Base-by-base conservation (phyloP, 2,888 invertebrate species). In the Teleogryllus oceanicus region DNA sequence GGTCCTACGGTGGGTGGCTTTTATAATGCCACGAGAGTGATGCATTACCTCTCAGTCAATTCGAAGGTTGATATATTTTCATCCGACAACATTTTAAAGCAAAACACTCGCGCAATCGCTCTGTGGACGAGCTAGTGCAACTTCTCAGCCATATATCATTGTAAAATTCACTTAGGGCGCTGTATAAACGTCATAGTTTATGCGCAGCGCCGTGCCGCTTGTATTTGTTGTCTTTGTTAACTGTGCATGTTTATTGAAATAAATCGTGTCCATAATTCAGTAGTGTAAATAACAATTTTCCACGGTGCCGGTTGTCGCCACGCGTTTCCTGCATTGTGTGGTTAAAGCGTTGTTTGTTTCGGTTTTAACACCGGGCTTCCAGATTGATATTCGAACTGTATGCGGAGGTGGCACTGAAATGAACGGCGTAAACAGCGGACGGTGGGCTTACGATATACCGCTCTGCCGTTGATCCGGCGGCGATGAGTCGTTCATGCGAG, bases 1-100 rank as follows among this genome's bases (percentile, higher is more conserved):
- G 62, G 16, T 62, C 62, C 16, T 12, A 62, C 16, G 62, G 16
- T n/a, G 62, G 62, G 62, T 62, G 13, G 62, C 62, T 62, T 62
- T 62, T 62, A 62, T 62, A 62, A n/a, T 62, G 62, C 62, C 62
- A 18, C 62, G 13, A 13, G 16, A 13, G 62, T 62, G 62, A 62
- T 62, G 62, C n/a, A 62, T 62, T 13, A 62, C 62, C 62, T 62
- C 62, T 62, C 62, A 62, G 62, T 62, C 62, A 62, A 62, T 62
- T 62, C 62, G 16, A 62, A 62, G 62, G 62, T 62, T 62, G 62
- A 62, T 62, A 1, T 62, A 62, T 62, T 62, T 62, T n/a, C 62
- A 62, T 62, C 62, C 62, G 62, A 62, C 62, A 62, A 62, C 62
- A n/a, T 62, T 62, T 62, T 62, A 62, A 62, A 62, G 62, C 62